Evolutionary conservation across 2,888 invertebrate genomes (phyloP), one percentile per base, ranked within the genome.

Genomic region (Aphidoletes aphidimyza): DNA sequence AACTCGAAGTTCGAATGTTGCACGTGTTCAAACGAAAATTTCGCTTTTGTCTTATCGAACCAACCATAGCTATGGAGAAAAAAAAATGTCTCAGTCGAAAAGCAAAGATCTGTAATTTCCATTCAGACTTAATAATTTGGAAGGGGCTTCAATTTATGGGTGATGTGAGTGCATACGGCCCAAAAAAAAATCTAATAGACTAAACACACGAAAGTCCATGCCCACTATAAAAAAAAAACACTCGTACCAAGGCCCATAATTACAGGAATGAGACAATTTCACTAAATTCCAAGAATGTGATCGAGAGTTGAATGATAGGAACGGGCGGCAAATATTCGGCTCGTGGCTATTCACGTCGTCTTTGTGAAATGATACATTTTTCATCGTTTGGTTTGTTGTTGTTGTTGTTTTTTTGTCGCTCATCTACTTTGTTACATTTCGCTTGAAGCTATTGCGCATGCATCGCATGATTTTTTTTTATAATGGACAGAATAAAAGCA

Each of bases 241-340:
- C 69, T 69, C 34, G 30, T 34, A 30, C 6, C 42, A 3, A 0
- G 34, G 11, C 30, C 69, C 69, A 69, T 69, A 69, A 69, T 69
- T 69, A 69, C 69, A 69, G 26, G 69, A 69, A 69, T 69, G 69
- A 69, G 69, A 69, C 69, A 69, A 30, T 69, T 69, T 69, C 69
- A 69, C 34, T 69, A 34, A 69, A 69, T 69, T 69, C 69, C 69
- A n/a, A 69, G 69, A 69, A 69, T 69, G 54, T 54, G 54, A 54
- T 54, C 47, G 47, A 47, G 19, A 54, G 3, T 26, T 5, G 34
- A 26, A 69, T 69, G 34, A 69, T 69, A 30, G 34, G 69, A 69
- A 54, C 47, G 69, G 34, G 14, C 14, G 30, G 69, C 69, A 30
- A 30, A 69, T 69, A 69, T 69, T 69, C 69, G 69, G 69, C 69